Evolutionary conservation across 1,140 invertebrate species (phyloP), one percentile per base, ranked within the genome.

Genomic region (Dreissena rostriformis): DNA sequence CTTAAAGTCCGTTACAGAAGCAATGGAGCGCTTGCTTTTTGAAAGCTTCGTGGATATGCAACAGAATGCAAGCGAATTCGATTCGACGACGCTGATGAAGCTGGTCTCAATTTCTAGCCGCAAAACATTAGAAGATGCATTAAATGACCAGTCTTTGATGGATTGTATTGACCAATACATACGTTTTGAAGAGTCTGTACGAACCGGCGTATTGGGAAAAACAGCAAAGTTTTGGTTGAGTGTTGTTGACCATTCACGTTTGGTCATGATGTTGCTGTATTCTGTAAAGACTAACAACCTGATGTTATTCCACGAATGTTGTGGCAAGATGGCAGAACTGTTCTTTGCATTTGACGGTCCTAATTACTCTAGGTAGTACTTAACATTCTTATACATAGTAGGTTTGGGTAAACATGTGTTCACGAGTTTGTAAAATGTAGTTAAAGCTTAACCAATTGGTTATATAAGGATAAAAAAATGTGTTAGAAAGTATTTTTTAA

Each of bases 281-380:
- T 80, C 83, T 51, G 87, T 89, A 8, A 88, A 89, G 51, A 73
- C 65, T 14, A 89, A 84, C 65, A 19, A 88, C 80, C 87, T 80
- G 66, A 14, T 57, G 0, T 55, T 87, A 26, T 88, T 87, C 71
- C 84, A 53, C 52, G 24, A 68, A 1, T 82, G 66, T 55, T 57
- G 87, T 15, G 17, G 28, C 57, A 19, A 26, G 12, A 90, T 90
- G 88, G 0, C 76, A 22, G 80, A 78, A 29, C 12, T 88, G 10
- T 88, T 90, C 81, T 88, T 89, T 74, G 88, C 79, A 28, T 89
- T 85, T 83, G 88, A 65, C 22, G 78, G 85, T 12, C 85, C 86
- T 22, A 90, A 89, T 52, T 88, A 88, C 82, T 76, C 85, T 15
- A n/a, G 75, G 49, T 86, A 82, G 29, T 26, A n/a, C n/a, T n/a